phyloP scores from a whole-genome alignment of 2,888 invertebrate species.

The Merodon equestris region DNA sequence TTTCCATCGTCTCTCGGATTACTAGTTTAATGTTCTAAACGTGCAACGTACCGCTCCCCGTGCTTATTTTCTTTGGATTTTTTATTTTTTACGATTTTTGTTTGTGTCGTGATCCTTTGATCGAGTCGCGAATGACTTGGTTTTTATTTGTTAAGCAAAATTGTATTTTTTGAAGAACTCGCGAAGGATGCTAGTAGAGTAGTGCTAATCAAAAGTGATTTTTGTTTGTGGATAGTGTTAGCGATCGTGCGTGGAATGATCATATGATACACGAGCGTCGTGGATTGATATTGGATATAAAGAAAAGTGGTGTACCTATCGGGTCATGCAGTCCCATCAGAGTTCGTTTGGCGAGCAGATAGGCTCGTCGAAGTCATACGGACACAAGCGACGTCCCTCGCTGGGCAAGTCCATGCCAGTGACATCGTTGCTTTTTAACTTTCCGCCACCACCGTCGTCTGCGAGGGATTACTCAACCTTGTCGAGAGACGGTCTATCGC shows the following conservation, averaged over 20 bases:
- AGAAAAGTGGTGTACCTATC: slow-evolving; percentile 6
- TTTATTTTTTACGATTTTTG: neutral
- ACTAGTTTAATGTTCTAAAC: slow-evolving; percentile 75
- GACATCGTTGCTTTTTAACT: slow-evolving; percentile 75
- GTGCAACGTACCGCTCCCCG: slow-evolving; percentile 66
- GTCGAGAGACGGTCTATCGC: slow-evolving; percentile 69
- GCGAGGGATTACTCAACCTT: slow-evolving; percentile 43
- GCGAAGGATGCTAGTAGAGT: slow-evolving; percentile 11
- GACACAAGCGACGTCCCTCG: slow-evolving; percentile 75
- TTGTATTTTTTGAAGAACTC: neutral
- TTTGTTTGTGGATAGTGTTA: slow-evolving; percentile 20
- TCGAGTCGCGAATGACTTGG: slow-evolving; percentile 8
- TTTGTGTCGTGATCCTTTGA: slow-evolving; percentile 27
- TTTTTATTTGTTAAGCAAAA: neutral
- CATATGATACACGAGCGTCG: slow-evolving; percentile 2
- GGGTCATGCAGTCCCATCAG: slow-evolving; percentile 71
- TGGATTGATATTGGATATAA: slow-evolving; percentile 20
- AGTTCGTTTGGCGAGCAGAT: slow-evolving; percentile 67
- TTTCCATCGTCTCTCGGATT: slow-evolving; percentile 73
- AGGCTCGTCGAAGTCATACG: slow-evolving; percentile 67
- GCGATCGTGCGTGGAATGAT: slow-evolving; percentile 41
- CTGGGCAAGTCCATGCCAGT: slow-evolving; percentile 78
- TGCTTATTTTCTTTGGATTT: slow-evolving; percentile 4
- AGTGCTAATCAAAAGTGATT: slow-evolving; percentile 32
- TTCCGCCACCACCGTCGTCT: slow-evolving; percentile 68